A percentile compares a stretch with the other conserved stretches of the same genome.
Conservation (phyloP, 1,140 invertebrate species). For the Muscidifurax raptorellus region DNA sequence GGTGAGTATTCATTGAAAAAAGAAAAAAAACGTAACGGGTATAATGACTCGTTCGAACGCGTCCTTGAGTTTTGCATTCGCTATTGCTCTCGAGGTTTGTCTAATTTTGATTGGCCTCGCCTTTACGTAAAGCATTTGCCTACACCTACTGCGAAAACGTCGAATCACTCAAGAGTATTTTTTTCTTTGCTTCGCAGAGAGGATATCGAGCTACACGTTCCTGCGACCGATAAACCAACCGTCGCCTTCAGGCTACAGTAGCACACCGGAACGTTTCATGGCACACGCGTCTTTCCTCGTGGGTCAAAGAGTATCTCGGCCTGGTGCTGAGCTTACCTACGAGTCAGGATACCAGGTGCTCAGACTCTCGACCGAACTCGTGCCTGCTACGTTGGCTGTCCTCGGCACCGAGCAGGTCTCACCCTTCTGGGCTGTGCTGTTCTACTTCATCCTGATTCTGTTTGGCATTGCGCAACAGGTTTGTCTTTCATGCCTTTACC, state of each 20-base stretch:
- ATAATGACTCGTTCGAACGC: not conserved
- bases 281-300: conserved; percentile 82
- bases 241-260: conserved; percentile 73
- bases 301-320: conserved; percentile 81
- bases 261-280: conserved; percentile 81
- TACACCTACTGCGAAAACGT: not conserved
- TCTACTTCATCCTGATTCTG: conserved; percentile 89
- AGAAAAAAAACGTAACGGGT: conserved; percentile 40
- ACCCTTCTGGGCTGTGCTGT: conserved; percentile 90
- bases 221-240: conserved; percentile 77
- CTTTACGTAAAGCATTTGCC: conserved; percentile 3
- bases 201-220: conserved; percentile 83
- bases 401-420: conserved; percentile 82
- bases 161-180: not conserved
- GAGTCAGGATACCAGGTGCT: conserved; percentile 87
- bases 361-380: conserved; percentile 88
- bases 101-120: conserved; percentile 33
- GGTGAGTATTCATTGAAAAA: conserved; percentile 78
- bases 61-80: not conserved
- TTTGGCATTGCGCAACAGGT: conserved; percentile 91
- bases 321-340: conserved; percentile 74
- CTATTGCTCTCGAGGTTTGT: not conserved
- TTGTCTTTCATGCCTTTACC: conserved; percentile 30
- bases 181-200: conserved; percentile 77
- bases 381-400: conserved; percentile 87